Evolutionary conservation across 2,113 vertebrate species (phyloP), one percentile per base, ranked within the genome.

Genomic region (Sapayoa aenigma): DNA sequence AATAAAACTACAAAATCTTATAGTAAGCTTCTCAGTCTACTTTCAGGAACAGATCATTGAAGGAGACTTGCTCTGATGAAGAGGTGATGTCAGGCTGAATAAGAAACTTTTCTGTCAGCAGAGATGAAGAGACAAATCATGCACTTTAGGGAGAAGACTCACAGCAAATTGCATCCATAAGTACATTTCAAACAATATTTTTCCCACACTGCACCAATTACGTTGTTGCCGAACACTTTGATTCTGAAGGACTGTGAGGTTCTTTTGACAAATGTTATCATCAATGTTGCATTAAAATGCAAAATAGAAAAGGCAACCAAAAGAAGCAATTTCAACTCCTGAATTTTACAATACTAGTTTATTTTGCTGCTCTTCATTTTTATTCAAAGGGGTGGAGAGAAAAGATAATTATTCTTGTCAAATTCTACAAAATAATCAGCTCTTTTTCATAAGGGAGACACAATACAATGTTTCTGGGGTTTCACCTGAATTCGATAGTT

Each of bases 211-310:
- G 91, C 82, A 95, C 96, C 96, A 96, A 97, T 87, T 96, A 96
- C 9, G n/a, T 67, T 77, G 56, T 80, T 88, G 72, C 89, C 30
- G 59, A 96, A 96, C 89, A 95, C 91, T 89, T 74, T 65, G 95
- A 93, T 83, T 87, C 85, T 69, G 56, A 97, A 94, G 83, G 67
- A 95, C 93, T 94, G 83, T 77, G 88, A 83, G 79, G 60, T 85
- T 97, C 97, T 91, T 94, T 90, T 92, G 95, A 95, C 94, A 97
- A 97, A 97, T 93, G 92, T 79, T 91, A 94, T 94, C 94, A 97
- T 87, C 92, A 91, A 81, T 31, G 59, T 92, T 96, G 91, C 93
- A 96, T 96, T 96, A 93, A 89, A 95, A 96, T 96, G 96, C 93
- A 97, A 96, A 98, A 96, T 58, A 86, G 55, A 92, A 95, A 66